Conservation (phyloP, 1,140 invertebrate species). For the Zaprionus africanus region DNA sequence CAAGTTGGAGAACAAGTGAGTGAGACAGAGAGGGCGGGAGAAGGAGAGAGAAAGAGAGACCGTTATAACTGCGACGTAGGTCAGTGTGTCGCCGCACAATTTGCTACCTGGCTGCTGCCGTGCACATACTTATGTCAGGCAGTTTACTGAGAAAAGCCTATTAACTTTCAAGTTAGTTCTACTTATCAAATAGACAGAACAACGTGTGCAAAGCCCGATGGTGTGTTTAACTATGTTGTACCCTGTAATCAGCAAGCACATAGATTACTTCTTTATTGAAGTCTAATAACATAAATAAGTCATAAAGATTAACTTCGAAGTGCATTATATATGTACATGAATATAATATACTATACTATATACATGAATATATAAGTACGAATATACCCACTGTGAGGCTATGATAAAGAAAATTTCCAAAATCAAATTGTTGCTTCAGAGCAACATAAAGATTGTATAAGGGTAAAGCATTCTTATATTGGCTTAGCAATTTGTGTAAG, state of each 20-base stretch:
- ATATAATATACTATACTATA: no score
- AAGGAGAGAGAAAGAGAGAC: background rate
- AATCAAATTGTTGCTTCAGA: background rate
- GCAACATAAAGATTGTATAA: background rate
- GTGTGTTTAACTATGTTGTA: background rate
- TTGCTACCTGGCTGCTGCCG: background rate
- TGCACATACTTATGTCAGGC: background rate
- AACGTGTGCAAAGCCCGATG: background rate
- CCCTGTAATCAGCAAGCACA: background rate
- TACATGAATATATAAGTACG: no score
- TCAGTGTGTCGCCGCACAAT: constrained; percentile 27
- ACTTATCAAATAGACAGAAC: background rate
- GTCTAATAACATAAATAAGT: background rate
- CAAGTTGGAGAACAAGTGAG: background rate
- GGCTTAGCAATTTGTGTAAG: no score
- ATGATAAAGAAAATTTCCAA: background rate
- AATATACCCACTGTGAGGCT: no score
- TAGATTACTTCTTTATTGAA: background rate
- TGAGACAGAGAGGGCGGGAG: background rate
- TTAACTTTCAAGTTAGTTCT: background rate
- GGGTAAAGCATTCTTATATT: background rate
- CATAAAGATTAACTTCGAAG: no score
- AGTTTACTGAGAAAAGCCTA: background rate
- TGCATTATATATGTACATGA: no score
- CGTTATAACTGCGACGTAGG: constrained; percentile 21